Percentiles rank a stretch among this genome's conserved stretches.
These are phyloP conservation scores for Dynastes hyllus DNA, from an alignment of 2,888 invertebrate species.

Conservation along the genomic window DNA sequence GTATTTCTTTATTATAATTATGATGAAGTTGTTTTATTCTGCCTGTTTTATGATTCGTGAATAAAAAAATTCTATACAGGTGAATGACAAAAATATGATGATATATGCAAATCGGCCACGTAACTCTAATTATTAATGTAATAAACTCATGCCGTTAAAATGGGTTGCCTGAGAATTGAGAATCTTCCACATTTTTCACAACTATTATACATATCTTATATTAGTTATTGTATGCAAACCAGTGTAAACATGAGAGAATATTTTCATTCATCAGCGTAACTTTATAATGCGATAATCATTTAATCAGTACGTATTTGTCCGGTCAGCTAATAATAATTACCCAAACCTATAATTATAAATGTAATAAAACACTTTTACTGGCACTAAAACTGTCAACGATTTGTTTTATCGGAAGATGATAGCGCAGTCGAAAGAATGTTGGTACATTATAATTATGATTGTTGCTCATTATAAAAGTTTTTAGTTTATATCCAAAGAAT, in stretches of 20 bases:
- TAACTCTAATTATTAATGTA: not conserved
- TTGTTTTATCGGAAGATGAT: constrained; percentile 28
- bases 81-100: constrained; percentile 25
- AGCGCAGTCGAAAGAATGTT: not conserved
- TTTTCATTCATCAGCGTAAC: constrained; percentile 15
- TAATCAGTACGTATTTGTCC: not conserved
- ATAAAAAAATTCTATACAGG: not conserved
- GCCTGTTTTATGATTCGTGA: not conserved
- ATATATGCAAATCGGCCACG: constrained; percentile 3
- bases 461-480: not conserved
- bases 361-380: constrained; percentile 33
- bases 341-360: constrained; percentile 23
- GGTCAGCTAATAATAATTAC: constrained; percentile 23
- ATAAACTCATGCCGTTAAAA: not conserved
- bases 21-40: not conserved
- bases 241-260: constrained; percentile 12
- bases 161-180: not conserved
- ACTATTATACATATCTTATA: not conserved
- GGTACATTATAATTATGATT: not conserved
- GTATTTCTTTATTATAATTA: not conserved
- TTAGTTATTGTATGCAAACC: constrained; percentile 22
- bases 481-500: constrained; percentile 11
- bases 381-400: constrained; percentile 24
- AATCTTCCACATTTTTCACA: not conserved
- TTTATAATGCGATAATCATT: constrained; percentile 5